Percentiles rank a stretch among this genome's conserved stretches.
phyloP scores from a whole-genome alignment of 2,113 vertebrate genomes.

The Microcebus griseorufus region DNA sequence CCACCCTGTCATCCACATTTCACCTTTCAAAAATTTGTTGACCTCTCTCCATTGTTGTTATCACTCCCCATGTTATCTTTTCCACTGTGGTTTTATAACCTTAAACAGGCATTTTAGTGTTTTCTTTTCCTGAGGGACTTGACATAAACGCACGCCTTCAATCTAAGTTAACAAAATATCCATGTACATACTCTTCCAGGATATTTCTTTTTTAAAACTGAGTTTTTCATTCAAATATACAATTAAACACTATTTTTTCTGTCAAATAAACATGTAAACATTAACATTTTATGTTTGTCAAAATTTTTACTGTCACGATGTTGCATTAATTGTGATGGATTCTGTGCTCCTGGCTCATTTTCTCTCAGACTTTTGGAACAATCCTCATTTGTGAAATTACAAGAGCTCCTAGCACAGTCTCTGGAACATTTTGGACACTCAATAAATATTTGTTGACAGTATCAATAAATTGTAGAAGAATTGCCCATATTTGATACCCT shows the following conservation, averaged over 20 bases:
- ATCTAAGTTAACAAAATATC: neutral
- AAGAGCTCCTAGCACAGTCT: neutral
- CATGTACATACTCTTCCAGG: neutral
- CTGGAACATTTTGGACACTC: neutral
- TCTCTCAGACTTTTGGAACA: neutral
- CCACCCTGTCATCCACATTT: neutral
- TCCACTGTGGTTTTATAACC: neutral
- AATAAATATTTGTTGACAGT: neutral
- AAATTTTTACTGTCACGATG: neutral
- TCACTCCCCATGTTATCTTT: neutral
- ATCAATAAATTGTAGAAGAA: neutral
- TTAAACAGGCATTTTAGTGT: neutral
- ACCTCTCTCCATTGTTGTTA: neutral
- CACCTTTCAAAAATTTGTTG: neutral
- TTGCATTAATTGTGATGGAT: neutral
- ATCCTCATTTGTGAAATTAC: neutral
- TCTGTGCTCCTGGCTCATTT: neutral
- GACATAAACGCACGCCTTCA: neutral
- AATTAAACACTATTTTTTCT: neutral
- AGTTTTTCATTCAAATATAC: neutral
- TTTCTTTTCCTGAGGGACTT: neutral
- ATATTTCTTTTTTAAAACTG: constrained; percentile 5
- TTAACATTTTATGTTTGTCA: neutral
- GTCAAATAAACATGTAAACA: neutral
- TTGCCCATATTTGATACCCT: neutral